Evolutionary conservation across 2,113 vertebrate genomes (phyloP), one percentile per base, ranked within the genome.

Genomic region (Gnathonemus echidnorhynchus): DNA sequence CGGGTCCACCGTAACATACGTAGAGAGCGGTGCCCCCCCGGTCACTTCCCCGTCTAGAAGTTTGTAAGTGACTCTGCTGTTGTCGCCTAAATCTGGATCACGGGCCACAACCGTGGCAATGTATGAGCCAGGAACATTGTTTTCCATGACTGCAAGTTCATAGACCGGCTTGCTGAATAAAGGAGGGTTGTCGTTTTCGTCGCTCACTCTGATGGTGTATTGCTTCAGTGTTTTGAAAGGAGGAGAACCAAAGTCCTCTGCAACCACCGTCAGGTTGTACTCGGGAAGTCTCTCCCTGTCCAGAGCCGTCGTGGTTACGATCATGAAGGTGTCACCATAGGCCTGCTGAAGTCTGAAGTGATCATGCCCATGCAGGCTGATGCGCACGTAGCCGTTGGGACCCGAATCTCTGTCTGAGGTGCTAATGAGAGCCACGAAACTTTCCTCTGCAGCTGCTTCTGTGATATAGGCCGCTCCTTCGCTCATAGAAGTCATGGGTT

Each of bases 371-470:
- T 95, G 93, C 50, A 96, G 93, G 86, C 93, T 94, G 77, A 94
- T 88, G 46, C 92, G 94, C 86, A 96, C 95, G 24, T 96, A 95
- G 77, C 96, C 96, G 90, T 96, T 96, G 49, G 95, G 93, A 84
- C 96, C 95, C 0, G 96, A 96, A 93, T 96, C 96, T 85, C 93
- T 93, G 93, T 96, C 96, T 91, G 95, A 92, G 91, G 96, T 95
- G 94, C 95, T 95, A 93, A 97, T 94, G 17, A 97, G 93, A 24
- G 96, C 96, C 66, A 97, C 96, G 35, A 97, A 96, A 21, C 96
- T 97, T 84, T 96, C 96, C 0, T 92, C 91, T 0, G 95, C 96
- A 0, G 96, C 96, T 1, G 95, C 94, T 27, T 97, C 96, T 0
- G 95, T 96, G 88, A 97, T 96, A 91, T 94, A 95, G 15, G 96